These are phyloP conservation scores for Saccostrea cuccullata DNA, from an alignment of 1,140 invertebrate species.

Conservation along the genomic window DNA sequence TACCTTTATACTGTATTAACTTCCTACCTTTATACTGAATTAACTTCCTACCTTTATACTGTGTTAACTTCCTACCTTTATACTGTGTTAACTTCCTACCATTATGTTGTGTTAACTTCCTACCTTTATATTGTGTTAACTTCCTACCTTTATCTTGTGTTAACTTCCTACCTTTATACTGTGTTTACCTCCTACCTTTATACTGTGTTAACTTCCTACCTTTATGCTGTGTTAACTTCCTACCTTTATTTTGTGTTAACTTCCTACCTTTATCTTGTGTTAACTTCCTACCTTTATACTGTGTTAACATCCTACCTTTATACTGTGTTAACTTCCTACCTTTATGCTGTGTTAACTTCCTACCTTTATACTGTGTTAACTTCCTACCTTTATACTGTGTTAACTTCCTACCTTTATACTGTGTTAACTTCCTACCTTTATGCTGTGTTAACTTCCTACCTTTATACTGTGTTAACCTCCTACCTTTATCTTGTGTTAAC, in stretches of 20 bases:
- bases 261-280: slow-evolving; percentile 61
- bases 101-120: too few species aligned
- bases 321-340: slow-evolving; percentile 57
- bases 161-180: too few species aligned
- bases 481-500: slow-evolving; percentile 61
- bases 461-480: slow-evolving; percentile 59
- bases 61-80: slow-evolving; percentile 60
- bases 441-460: too few species aligned
- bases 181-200: slow-evolving; percentile 64
- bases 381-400: too few species aligned
- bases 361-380: slow-evolving; percentile 62
- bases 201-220: slow-evolving; percentile 57
- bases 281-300: too few species aligned
- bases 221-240: too few species aligned
- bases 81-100: slow-evolving; percentile 57
- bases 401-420: slow-evolving; percentile 62
- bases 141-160: slow-evolving; percentile 61
- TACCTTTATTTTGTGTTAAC: slow-evolving; percentile 61
- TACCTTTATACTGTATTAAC: slow-evolving; percentile 62
- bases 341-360: too few species aligned
- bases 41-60: slow-evolving; percentile 62
- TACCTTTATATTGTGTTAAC: slow-evolving; percentile 62
- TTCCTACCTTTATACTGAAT: too few species aligned
- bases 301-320: slow-evolving; percentile 64
- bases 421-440: slow-evolving; percentile 53